Percentiles rank a stretch among this genome's conserved stretches.
phyloP scores from a whole-genome alignment of 2,797 vertebrate species.

The Melanotaenia boesemani region DNA sequence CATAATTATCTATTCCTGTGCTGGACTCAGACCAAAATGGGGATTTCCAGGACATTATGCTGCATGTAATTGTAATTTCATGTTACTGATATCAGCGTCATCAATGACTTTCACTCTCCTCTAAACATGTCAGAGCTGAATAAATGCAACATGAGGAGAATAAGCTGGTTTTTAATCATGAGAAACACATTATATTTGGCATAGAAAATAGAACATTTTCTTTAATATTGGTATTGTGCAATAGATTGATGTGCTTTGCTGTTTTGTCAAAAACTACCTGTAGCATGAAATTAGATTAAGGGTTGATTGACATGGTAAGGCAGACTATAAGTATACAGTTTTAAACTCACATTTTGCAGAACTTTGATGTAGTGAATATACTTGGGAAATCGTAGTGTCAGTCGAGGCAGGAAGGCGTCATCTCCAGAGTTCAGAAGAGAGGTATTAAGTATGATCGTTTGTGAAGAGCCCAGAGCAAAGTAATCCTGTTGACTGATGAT shows the following conservation, averaged over 20 bases:
- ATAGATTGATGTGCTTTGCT: background rate
- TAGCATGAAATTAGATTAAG: background rate
- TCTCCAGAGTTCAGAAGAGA: conserved; percentile 89
- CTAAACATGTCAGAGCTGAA: background rate
- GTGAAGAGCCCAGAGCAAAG: conserved; percentile 87
- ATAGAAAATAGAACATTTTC: background rate
- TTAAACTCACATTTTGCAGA: conserved; percentile 67
- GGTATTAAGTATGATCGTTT: conserved; percentile 87
- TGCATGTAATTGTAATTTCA: background rate
- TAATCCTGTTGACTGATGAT: conserved; percentile 73
- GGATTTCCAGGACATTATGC: background rate
- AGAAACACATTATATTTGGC: background rate
- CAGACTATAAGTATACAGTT: background rate
- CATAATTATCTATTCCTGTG: background rate
- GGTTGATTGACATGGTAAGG: background rate
- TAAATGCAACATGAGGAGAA: background rate
- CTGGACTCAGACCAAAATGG: background rate
- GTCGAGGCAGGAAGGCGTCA: conserved; percentile 89
- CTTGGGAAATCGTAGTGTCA: conserved; percentile 86
- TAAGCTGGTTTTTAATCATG: background rate
- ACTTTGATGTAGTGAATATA: conserved; percentile 92
- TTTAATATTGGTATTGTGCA: too few species aligned
- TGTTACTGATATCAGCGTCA: background rate
- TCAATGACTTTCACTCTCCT: background rate
- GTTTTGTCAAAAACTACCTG: too few species aligned